phyloP scores from a whole-genome alignment of 2,113 vertebrate species.

The Bubalus kerabau region DNA sequence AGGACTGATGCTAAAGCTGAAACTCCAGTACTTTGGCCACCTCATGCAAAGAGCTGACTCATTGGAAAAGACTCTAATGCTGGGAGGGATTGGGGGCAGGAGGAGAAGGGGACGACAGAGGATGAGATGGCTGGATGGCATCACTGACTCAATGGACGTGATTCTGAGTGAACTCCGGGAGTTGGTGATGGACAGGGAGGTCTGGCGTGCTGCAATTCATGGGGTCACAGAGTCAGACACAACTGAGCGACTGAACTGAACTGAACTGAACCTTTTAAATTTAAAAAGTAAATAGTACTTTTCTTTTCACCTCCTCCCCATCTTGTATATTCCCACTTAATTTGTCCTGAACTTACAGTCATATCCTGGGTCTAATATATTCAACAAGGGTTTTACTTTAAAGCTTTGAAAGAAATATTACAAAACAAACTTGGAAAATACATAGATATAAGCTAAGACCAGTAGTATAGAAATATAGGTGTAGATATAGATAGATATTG shows the following conservation, averaged over 20 bases:
- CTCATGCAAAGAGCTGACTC: not conserved
- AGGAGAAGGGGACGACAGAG: not conserved
- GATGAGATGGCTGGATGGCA: too few species aligned
- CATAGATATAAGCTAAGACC: not conserved
- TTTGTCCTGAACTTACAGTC: not conserved
- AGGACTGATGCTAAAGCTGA: not conserved
- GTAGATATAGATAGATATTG: not conserved
- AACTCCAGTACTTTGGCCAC: not conserved
- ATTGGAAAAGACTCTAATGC: not conserved
- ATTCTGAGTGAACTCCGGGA: too few species aligned
- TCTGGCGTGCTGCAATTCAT: too few species aligned
- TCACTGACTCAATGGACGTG: too few species aligned
- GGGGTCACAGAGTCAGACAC: too few species aligned
- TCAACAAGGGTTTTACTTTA: not conserved
- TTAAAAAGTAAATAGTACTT: not conserved
- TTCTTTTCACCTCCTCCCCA: not conserved
- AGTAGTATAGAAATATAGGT: not conserved
- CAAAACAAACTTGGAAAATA: not conserved
- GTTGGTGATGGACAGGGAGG: too few species aligned
- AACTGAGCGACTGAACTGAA: rapidly evolving
- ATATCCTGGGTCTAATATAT: not conserved
- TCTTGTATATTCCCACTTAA: not conserved
- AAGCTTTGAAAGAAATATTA: not conserved
- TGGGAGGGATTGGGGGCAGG: not conserved
- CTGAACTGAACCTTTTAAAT: not conserved